These are phyloP conservation scores for Drosophila albomicans DNA, from an alignment of 1,140 invertebrate genomes.

Conservation along the genomic window DNA sequence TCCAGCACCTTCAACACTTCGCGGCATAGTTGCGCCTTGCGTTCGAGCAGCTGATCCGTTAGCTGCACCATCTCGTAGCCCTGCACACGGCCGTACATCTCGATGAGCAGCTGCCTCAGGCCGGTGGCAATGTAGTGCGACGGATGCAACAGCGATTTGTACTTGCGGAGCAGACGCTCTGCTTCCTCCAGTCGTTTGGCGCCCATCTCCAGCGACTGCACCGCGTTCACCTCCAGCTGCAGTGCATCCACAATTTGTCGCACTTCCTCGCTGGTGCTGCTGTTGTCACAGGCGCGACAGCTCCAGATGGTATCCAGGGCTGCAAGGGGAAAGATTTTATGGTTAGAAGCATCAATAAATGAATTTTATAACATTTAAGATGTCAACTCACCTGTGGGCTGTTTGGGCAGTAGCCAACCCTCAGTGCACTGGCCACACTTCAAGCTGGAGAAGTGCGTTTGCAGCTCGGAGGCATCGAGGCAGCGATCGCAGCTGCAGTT, in stretches of 20 bases:
- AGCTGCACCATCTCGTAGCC: slow-evolving; percentile 90
- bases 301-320: slow-evolving; percentile 89
- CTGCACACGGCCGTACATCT: slow-evolving; percentile 91
- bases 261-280: slow-evolving; percentile 87
- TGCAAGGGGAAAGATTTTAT: slow-evolving; percentile 30
- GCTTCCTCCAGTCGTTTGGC: slow-evolving; percentile 67
- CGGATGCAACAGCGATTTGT: slow-evolving; percentile 89
- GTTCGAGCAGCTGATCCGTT: slow-evolving; percentile 89
- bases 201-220: slow-evolving; percentile 85
- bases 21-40: slow-evolving; percentile 90
- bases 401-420: slow-evolving; percentile 88
- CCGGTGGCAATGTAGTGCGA: slow-evolving; percentile 89
- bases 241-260: slow-evolving; percentile 87
- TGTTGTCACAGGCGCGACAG: slow-evolving; percentile 90
- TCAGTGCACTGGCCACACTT: slow-evolving; percentile 91
- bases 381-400: slow-evolving; percentile 87
- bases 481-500: slow-evolving; percentile 90
- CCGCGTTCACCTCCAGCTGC: slow-evolving; percentile 87
- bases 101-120: slow-evolving; percentile 88
- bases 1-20: slow-evolving; percentile 89
- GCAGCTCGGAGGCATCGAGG: slow-evolving; percentile 90
- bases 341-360: no score
- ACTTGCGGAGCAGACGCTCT: slow-evolving; percentile 88
- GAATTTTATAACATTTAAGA: no score
- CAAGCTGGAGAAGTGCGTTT: slow-evolving; percentile 90